Percentiles rank a stretch among this genome's conserved stretches.
Conservation (phyloP, 2,113 vertebrate genomes). For the Melospiza melodia region DNA sequence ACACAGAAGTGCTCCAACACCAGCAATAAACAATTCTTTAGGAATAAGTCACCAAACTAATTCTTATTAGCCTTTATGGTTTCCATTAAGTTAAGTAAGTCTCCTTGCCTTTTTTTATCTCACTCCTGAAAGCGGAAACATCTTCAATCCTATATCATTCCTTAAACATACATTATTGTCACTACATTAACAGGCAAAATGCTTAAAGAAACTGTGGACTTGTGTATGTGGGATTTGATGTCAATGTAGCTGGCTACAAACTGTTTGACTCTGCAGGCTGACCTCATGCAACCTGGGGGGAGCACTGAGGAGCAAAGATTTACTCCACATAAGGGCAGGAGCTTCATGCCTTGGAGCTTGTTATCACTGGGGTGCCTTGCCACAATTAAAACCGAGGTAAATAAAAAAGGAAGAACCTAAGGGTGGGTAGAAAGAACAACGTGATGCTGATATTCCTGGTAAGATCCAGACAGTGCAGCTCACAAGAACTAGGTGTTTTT, state of each 20-base stretch:
- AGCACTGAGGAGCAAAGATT: not conserved
- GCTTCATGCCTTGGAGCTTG: not conserved
- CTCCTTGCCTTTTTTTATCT: not conserved
- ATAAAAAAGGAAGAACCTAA: not conserved
- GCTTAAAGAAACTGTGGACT: not conserved
- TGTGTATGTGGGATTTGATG: not conserved
- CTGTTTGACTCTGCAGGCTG: not conserved
- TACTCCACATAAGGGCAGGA: not conserved
- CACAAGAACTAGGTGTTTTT: not conserved
- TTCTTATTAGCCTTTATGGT: not conserved
- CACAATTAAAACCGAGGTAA: not conserved
- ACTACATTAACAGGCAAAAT: not conserved
- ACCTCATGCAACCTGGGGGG: not conserved
- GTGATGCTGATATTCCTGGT: not conserved
- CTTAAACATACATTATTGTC: not conserved
- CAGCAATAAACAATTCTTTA: not conserved
- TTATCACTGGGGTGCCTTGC: not conserved
- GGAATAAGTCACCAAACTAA: not conserved
- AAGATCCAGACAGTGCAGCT: not conserved
- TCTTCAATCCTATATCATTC: not conserved
- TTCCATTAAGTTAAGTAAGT: not conserved
- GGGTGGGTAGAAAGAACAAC: not conserved
- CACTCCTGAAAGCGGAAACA: not conserved
- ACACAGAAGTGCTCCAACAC: not conserved
- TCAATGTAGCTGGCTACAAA: not conserved